These are phyloP conservation scores for Neuroscelio doddi DNA, from an alignment of 2,888 invertebrate species.

Conservation along the genomic window DNA sequence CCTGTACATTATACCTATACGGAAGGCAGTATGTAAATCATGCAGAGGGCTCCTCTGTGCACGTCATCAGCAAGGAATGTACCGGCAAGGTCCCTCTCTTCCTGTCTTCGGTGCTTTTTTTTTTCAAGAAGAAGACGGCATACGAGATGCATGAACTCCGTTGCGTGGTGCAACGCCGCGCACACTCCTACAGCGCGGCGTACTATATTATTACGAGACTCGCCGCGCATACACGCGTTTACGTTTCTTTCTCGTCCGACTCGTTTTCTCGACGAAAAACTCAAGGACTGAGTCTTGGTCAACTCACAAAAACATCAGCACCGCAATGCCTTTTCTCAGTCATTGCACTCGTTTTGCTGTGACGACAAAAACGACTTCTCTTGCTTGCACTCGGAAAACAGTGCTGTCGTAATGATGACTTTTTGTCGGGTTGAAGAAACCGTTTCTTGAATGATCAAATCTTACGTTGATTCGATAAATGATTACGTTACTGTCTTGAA, in stretches of 20 bases:
- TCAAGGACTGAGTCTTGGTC: conserved; percentile 2
- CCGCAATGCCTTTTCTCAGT: neutral
- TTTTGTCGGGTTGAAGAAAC: no score
- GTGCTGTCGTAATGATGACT: no score
- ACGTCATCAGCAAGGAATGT: conserved; percentile 35
- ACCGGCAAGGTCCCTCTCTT: conserved; percentile 42
- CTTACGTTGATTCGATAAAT: no score
- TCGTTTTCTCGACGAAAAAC: neutral
- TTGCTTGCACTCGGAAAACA: no score
- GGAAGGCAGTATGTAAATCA: no score
- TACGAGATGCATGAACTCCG: conserved; percentile 25
- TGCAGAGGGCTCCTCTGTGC: no score
- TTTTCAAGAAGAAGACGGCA: conserved; percentile 22
- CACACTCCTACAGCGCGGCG: neutral
- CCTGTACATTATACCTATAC: no score
- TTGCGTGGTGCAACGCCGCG: neutral
- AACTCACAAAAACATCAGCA: neutral
- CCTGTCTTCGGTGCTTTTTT: conserved; percentile 28
- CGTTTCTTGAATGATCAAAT: no score
- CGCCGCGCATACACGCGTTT: neutral
- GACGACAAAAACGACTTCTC: no score
- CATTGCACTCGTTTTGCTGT: conserved; percentile 8
- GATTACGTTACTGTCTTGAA: no score
- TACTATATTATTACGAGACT: neutral
- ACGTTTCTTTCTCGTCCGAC: conserved; percentile 3